Percentiles rank a stretch among this genome's conserved stretches.
These are phyloP conservation scores for Entomobrya multifasciata DNA, from an alignment of 2,888 invertebrate genomes.

Conservation along the genomic window DNA sequence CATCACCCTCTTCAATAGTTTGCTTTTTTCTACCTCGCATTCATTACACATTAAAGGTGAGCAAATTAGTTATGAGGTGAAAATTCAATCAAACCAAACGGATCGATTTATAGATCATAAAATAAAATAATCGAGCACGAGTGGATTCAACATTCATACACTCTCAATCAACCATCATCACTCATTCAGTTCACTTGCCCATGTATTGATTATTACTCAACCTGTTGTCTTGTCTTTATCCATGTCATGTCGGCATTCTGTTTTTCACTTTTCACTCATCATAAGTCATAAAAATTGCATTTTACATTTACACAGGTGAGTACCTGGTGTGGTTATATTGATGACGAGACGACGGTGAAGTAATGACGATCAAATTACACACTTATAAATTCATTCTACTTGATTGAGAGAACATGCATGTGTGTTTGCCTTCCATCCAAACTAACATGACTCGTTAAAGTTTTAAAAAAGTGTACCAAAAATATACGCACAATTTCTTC, in stretches of 20 bases:
- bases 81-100: constrained; percentile 39
- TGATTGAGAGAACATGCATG: constrained; percentile 8
- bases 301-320: not conserved
- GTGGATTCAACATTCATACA: too few relatives aligned
- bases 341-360: constrained; percentile 8
- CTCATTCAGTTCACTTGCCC: too few relatives aligned
- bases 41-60: too few relatives aligned
- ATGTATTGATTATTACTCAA: too few relatives aligned
- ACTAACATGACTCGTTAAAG: not conserved
- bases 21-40: too few relatives aligned
- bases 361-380: constrained; percentile 47
- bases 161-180: too few relatives aligned
- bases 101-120: constrained; percentile 40
- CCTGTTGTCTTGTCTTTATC: too few relatives aligned
- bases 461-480: constrained; percentile 43
- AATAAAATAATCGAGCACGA: not conserved
- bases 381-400: not conserved
- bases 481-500: not conserved
- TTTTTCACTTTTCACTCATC: constrained; percentile 13
- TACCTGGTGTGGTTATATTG: not conserved
- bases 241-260: not conserved
- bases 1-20: too few relatives aligned
- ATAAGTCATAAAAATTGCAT: constrained; percentile 19
- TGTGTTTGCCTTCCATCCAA: not conserved
- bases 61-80: constrained; percentile 19